A percentile compares a stretch with the other conserved stretches of the same genome.
Conservation (phyloP, 1,140 invertebrate species). For the Eriosoma lanigerum region DNA sequence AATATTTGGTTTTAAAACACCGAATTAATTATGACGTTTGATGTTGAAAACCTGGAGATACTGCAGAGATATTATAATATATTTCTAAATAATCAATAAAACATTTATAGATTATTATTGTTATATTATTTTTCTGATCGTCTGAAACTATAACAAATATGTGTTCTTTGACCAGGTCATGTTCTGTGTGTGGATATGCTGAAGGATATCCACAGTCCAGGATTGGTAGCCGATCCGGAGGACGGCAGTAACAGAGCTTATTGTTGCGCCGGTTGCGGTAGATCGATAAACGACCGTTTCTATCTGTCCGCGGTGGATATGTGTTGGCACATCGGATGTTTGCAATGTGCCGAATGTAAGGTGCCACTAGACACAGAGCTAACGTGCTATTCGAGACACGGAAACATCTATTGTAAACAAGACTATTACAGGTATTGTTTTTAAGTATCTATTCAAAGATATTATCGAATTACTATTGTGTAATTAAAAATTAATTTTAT, state of each 20-base stretch:
- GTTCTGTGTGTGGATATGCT: constrained; percentile 26
- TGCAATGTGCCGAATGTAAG: constrained; percentile 84
- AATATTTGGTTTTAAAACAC: too few species aligned
- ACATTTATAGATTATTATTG: too few species aligned
- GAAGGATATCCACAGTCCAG: constrained; percentile 48
- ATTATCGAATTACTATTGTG: too few species aligned
- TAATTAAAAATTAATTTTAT: too few species aligned
- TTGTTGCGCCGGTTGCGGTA: constrained; percentile 65
- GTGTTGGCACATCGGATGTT: constrained; percentile 84
- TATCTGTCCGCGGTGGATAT: constrained; percentile 85
- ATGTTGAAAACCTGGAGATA: too few species aligned
- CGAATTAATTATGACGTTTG: too few species aligned
- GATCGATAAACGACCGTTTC: constrained; percentile 66
- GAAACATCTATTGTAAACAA: constrained; percentile 91
- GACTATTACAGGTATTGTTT: constrained; percentile 87
- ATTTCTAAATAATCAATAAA: too few species aligned
- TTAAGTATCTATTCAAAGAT: too few species aligned
- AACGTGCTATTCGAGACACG: constrained; percentile 86
- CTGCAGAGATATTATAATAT: too few species aligned
- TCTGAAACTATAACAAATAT: too few species aligned
- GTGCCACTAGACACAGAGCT: constrained; percentile 80
- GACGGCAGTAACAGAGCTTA: constrained; percentile 48
- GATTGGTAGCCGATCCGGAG: constrained; percentile 37
- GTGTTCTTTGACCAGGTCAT: constrained; percentile 11
- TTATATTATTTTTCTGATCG: too few species aligned